These are phyloP conservation scores for Drosophila elegans DNA, from an alignment of 1,140 invertebrate species.

Conservation along the genomic window DNA sequence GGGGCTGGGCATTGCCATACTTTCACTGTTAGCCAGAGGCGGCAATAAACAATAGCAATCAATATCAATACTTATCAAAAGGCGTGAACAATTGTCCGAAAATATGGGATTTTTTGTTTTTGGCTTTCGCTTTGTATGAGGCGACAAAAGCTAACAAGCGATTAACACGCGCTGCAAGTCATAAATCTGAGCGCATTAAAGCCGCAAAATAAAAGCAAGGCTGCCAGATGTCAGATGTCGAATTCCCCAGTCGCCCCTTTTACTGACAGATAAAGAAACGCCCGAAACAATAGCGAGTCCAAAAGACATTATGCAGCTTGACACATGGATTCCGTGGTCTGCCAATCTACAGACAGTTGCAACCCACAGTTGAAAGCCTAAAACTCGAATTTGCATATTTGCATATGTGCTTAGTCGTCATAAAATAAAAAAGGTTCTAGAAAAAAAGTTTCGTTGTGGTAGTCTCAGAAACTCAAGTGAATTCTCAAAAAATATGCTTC, in stretches of 20 bases:
- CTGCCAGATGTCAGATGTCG: conserved; percentile 57
- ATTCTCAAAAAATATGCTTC: background rate
- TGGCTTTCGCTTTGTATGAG: conserved; percentile 24
- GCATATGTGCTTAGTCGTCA: background rate
- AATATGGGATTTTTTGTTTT: conserved; percentile 34
- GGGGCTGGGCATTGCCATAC: conserved; percentile 22
- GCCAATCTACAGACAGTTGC: conserved; percentile 13
- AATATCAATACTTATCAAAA: conserved; percentile 54
- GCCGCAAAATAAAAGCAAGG: conserved; percentile 57
- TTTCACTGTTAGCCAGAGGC: conserved; percentile 53
- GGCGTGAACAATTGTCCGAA: conserved; percentile 60
- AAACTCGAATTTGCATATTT: background rate
- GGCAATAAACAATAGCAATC: conserved; percentile 47
- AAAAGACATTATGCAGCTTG: conserved; percentile 52
- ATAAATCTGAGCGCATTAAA: conserved; percentile 57
- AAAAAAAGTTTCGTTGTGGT: background rate
- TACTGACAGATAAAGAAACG: conserved; percentile 37
- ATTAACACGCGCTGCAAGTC: conserved; percentile 62
- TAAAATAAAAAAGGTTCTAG: background rate
- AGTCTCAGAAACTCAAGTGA: background rate
- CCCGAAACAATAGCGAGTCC: conserved; percentile 48
- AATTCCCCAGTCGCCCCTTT: conserved; percentile 16
- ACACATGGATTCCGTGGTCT: conserved; percentile 8
- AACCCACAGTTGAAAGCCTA: background rate
- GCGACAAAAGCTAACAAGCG: conserved; percentile 70